These are phyloP conservation scores for Disparrhopalites patrizii DNA, from an alignment of 2,888 invertebrate genomes.

Conservation along the genomic window DNA sequence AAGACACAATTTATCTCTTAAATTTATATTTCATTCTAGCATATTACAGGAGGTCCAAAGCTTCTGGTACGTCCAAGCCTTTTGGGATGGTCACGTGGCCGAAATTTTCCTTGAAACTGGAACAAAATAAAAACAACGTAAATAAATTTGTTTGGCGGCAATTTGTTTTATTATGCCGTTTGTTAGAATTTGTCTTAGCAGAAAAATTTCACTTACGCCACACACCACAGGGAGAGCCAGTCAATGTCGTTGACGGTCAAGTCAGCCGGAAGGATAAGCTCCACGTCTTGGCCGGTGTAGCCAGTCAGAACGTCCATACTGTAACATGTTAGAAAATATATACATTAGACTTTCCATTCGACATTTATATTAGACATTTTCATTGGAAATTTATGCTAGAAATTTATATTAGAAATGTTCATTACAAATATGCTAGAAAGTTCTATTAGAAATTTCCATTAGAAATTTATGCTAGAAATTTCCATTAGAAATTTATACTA, in stretches of 20 bases:
- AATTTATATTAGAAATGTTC: too few species aligned
- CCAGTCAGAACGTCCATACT: constrained; percentile 71
- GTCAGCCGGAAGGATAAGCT: constrained; percentile 77
- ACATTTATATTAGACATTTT: too few species aligned
- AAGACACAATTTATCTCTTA: not conserved
- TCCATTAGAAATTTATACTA: too few species aligned
- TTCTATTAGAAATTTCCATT: too few species aligned
- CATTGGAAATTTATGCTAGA: too few species aligned
- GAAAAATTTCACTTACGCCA: constrained; percentile 50
- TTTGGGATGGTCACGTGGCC: constrained; percentile 82
- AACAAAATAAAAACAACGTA: not conserved
- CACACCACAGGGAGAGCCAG: constrained; percentile 87
- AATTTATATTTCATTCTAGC: not conserved
- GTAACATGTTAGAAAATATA: too few species aligned
- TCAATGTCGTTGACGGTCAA: constrained; percentile 84
- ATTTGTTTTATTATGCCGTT: not conserved
- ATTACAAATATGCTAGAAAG: too few species aligned
- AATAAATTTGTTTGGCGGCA: constrained; percentile 53
- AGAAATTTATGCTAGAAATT: too few species aligned
- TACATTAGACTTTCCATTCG: too few species aligned
- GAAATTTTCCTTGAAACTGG: constrained; percentile 69
- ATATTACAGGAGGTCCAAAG: constrained; percentile 10
- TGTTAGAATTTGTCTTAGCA: not conserved
- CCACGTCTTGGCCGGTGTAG: constrained; percentile 86
- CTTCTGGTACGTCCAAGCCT: constrained; percentile 73